These are phyloP conservation scores for Acrocephalus scirpaceus DNA, from an alignment of 2,797 vertebrate species.

Conservation along the genomic window DNA sequence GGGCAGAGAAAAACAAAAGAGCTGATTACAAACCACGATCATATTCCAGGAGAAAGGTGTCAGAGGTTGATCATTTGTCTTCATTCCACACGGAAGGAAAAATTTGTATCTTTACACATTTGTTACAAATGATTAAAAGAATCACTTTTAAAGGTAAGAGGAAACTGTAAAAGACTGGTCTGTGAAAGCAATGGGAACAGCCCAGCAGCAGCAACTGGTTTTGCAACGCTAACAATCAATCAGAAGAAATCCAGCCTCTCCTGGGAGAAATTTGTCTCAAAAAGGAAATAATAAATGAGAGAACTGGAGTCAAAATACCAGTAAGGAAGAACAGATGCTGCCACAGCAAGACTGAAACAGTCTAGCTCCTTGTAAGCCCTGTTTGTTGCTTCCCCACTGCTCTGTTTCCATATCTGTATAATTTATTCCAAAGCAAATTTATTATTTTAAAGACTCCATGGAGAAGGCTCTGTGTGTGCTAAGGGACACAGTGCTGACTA, in stretches of 20 bases:
- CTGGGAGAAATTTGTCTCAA: slow-evolving; percentile 2
- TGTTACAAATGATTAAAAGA: not conserved
- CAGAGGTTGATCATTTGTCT: not conserved
- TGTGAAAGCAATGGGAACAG: not conserved
- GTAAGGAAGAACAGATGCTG: slow-evolving; percentile 6
- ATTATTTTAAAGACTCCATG: not conserved
- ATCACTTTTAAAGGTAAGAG: not conserved
- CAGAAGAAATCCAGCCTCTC: slow-evolving; percentile 10
- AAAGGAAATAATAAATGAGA: slow-evolving; percentile 14
- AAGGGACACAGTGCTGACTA: not conserved
- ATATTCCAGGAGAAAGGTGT: not conserved
- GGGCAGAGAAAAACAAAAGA: not conserved
- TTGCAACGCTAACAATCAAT: not conserved
- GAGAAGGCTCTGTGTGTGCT: not conserved
- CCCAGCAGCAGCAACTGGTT: not conserved
- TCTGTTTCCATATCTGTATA: not conserved
- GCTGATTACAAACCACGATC: not conserved
- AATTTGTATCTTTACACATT: not conserved
- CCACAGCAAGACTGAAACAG: not conserved
- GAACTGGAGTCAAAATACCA: not conserved
- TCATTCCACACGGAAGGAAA: not conserved
- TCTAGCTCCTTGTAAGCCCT: not conserved
- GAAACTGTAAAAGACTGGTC: not conserved
- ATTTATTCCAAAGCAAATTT: slow-evolving; percentile 19
- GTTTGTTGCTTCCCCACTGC: not conserved